Evolutionary conservation across 2,797 vertebrate species (phyloP).

Genomic region (Argya squamiceps): DNA sequence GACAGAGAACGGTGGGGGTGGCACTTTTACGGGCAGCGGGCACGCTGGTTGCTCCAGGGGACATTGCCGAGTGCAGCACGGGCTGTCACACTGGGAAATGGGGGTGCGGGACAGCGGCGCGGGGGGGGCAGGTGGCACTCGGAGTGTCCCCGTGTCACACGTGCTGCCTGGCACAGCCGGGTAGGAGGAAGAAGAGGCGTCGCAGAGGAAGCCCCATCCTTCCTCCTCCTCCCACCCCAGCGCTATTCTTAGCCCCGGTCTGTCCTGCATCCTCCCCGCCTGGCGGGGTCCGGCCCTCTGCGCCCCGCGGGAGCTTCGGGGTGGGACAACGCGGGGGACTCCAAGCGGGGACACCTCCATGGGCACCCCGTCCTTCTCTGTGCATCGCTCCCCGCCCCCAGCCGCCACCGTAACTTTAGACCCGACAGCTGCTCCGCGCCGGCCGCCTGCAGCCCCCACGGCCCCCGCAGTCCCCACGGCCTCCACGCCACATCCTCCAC

Average conservation of each 20-base stretch:
- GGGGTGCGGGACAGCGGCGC: background rate
- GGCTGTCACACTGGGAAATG: background rate
- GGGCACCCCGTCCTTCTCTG: background rate
- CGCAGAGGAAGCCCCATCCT: constrained; percentile 55
- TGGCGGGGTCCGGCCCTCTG: background rate
- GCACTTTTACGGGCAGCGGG: background rate
- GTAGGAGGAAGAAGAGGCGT: constrained; percentile 31
- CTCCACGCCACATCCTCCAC: background rate
- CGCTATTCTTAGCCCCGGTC: constrained; percentile 41
- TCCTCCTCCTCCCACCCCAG: constrained; percentile 28
- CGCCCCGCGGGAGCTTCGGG: background rate
- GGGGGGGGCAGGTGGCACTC: background rate
- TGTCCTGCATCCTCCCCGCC: constrained; percentile 47
- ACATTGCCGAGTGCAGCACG: rapidly evolving
- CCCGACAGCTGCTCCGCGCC: background rate
- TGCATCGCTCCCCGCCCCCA: background rate
- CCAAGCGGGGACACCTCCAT: rapidly evolving
- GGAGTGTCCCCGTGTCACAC: background rate
- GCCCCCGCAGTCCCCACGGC: background rate
- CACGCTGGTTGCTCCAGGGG: background rate
- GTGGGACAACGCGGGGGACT: background rate
- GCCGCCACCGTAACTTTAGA: background rate
- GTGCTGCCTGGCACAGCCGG: background rate
- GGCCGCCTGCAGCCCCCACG: background rate
- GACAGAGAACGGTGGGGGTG: background rate